Conservation (phyloP, 2,888 invertebrate genomes). For the Silvanus unidentatus region DNA sequence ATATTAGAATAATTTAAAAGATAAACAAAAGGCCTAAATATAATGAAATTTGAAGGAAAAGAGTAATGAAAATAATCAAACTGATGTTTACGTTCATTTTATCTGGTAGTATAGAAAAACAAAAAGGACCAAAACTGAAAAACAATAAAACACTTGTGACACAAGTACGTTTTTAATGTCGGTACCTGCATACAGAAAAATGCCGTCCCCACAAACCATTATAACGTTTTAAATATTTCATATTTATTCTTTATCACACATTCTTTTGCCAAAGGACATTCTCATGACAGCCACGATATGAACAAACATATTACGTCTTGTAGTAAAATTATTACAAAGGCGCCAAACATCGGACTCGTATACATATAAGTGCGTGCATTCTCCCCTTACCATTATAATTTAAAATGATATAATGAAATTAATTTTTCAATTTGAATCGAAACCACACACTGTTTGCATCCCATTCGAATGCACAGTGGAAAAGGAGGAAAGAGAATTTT, state of each 20-base stretch:
- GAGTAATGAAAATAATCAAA: too few species aligned
- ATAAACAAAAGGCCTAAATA: too few species aligned
- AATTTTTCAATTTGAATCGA: too few species aligned
- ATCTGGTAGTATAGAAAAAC: too few species aligned
- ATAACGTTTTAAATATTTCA: slow-evolving; percentile 41
- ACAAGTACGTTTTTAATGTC: slow-evolving; percentile 21
- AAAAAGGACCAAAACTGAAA: neutral
- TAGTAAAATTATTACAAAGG: slow-evolving; percentile 41
- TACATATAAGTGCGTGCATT: too few species aligned
- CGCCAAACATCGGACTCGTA: slow-evolving; percentile 36
- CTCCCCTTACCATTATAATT: too few species aligned
- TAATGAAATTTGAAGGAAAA: too few species aligned
- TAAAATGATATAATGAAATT: too few species aligned
- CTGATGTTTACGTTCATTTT: too few species aligned
- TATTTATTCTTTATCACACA: slow-evolving; percentile 40
- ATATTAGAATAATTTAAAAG: too few species aligned
- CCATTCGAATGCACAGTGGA: slow-evolving; percentile 2
- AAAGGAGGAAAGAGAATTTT: too few species aligned
- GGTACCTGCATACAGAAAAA: slow-evolving; percentile 21
- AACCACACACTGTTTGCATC: too few species aligned
- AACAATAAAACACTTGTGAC: slow-evolving; percentile 23
- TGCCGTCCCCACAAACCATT: slow-evolving; percentile 24
- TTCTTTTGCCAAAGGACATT: slow-evolving; percentile 32
- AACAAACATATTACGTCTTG: slow-evolving; percentile 39
- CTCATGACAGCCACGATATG: slow-evolving; percentile 37